Base-by-base conservation (phyloP, 2,797 vertebrate species). In the Onychomys leucogaster region DNA sequence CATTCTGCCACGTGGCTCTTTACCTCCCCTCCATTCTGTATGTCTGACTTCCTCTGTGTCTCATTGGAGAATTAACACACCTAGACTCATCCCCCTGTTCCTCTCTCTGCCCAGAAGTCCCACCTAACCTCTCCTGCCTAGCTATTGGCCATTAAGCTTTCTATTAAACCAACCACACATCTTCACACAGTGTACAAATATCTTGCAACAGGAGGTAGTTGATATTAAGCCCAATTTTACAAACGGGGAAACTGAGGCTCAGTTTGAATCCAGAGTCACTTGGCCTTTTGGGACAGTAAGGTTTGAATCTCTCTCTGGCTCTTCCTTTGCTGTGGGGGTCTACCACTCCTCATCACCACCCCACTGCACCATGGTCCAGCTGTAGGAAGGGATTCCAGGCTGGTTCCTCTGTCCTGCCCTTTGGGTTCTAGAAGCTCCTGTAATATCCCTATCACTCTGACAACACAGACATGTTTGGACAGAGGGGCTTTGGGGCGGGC, bases 361-460 rank as follows among this genome's bases (percentile, higher is more conserved):
- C n/a, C 0, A 1, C 13, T 23, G 16, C 1, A 0, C 55, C 59
- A 27, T 3, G 1, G 0, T 21, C 29, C 34, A 29, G 34, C 55
- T 23, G 34, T 6, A 37, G 75, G 46, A 81, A 14, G n/a, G 41
- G 61, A n/a, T 76, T 75, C n/a, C 16, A 29, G 59, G 32, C n/a
- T n/a, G 34, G 27, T 6, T 2, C 13, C 17, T 61, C 61, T 14
- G 11, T 11, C 41, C 12, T 13, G 19, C 34, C 49, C 19, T 57
- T 37, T 1, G 0, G 3, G 11, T 55, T 37, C 57, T 5, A 10
- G 2, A 16, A 59, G 37, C 75, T 41, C 52, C 55, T 87, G 81
- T 23, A 2, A 0, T 37, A 23, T 41, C 52, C 49, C 73, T 80
- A 41, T 34, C 13, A 0, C n/a, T n/a, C 61, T 25, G 11, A 69